Evolutionary conservation across 1,140 invertebrate genomes (phyloP).

Genomic region (Caerostris extrusa): DNA sequence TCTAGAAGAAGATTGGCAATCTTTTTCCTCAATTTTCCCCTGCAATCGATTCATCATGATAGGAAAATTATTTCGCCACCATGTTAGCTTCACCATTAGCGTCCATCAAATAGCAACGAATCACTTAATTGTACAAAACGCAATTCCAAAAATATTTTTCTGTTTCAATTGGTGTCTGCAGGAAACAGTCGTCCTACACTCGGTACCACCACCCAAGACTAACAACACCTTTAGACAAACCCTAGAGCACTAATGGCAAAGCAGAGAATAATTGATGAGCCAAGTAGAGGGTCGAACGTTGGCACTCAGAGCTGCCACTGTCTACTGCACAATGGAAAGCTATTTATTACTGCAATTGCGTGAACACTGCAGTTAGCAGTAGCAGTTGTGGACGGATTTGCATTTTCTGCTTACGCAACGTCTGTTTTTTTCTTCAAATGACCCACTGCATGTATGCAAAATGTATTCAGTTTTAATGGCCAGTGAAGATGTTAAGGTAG

Average conservation of each 20-base stretch:
- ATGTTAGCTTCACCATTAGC: neutral
- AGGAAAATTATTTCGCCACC: neutral
- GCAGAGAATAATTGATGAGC: constrained; percentile 59
- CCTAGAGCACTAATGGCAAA: constrained; percentile 2
- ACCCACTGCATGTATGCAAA: neutral
- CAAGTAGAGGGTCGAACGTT: neutral
- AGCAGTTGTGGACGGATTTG: constrained; percentile 48
- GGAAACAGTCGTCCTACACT: neutral
- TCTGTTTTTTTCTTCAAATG: constrained; percentile 14
- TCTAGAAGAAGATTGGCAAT: neutral
- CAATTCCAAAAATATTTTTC: neutral
- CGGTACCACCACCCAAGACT: constrained; percentile 48
- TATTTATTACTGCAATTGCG: constrained; percentile 53
- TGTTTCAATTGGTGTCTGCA: neutral
- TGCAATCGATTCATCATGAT: neutral
- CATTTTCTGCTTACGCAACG: constrained; percentile 34
- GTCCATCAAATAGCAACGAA: constrained; percentile 2
- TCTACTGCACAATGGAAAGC: constrained; percentile 29
- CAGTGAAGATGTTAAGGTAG: constrained; percentile 7
- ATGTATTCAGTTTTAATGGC: constrained; percentile 39
- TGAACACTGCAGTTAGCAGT: constrained; percentile 32
- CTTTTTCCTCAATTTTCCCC: neutral
- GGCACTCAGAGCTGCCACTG: constrained; percentile 43
- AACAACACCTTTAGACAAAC: neutral
- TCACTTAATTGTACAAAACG: neutral